phyloP scores from a whole-genome alignment of 2,888 invertebrate genomes.

The Aleiodes alternator region DNA sequence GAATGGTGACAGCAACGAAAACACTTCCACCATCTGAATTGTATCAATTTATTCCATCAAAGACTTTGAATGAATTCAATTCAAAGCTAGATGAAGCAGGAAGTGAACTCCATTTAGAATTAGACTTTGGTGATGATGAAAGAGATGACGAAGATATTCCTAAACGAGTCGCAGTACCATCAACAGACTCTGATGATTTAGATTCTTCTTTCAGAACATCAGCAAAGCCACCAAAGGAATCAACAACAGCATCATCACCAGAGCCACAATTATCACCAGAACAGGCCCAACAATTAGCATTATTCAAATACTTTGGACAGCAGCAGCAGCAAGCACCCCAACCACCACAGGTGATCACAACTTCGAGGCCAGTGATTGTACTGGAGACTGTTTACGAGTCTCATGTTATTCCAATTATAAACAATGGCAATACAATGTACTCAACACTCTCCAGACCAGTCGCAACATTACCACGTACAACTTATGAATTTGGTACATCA shows the following conservation, averaged over 20 bases:
- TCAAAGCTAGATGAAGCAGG: constrained; percentile 92
- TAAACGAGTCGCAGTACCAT: constrained; percentile 77
- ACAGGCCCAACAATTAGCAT: constrained; percentile 85
- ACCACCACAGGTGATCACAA: constrained; percentile 84
- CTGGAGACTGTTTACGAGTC: constrained; percentile 89
- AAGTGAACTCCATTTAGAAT: constrained; percentile 88
- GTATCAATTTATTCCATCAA: constrained; percentile 90
- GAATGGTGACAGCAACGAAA: constrained; percentile 92
- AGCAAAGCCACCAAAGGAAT: constrained; percentile 75
- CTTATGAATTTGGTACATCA: constrained; percentile 86
- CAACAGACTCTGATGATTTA: constrained; percentile 79
- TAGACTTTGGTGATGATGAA: constrained; percentile 87
- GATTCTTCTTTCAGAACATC: constrained; percentile 81
- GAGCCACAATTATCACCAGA: constrained; percentile 78
- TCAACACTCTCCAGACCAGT: constrained; percentile 88
- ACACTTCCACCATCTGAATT: constrained; percentile 92
- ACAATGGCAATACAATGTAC: constrained; percentile 84
- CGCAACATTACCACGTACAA: constrained; percentile 87
- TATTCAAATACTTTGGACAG: constrained; percentile 83
- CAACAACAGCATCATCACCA: constrained; percentile 69
- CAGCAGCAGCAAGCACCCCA: constrained; percentile 67
- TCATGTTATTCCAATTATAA: constrained; percentile 86
- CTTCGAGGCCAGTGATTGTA: constrained; percentile 85
- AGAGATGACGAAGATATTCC: constrained; percentile 75
- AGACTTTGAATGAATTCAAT: constrained; percentile 91